These are phyloP conservation scores for Drosophila subpulchrella DNA, from an alignment of 1,140 invertebrate genomes.

Conservation along the genomic window DNA sequence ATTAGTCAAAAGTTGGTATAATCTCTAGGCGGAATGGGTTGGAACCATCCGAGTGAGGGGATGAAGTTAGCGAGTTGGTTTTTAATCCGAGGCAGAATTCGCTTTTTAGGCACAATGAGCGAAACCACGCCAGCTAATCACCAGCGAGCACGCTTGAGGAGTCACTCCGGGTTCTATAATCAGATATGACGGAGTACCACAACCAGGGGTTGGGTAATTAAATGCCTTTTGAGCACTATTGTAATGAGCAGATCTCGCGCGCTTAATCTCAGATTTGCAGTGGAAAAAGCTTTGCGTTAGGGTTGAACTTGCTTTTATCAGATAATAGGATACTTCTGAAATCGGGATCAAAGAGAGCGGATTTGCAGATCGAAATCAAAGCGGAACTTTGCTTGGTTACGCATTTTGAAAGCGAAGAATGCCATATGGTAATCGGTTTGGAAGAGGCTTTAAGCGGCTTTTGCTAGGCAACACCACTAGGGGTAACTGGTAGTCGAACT, in stretches of 20 bases:
- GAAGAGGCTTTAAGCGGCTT: neutral
- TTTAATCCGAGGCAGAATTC: slow-evolving; percentile 27
- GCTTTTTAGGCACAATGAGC: slow-evolving; percentile 30
- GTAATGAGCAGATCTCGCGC: slow-evolving; percentile 8
- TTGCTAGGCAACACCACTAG: neutral
- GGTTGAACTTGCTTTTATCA: neutral
- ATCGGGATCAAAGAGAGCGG: slow-evolving; percentile 7
- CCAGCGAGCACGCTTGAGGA: slow-evolving; percentile 25
- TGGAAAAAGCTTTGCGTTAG: slow-evolving; percentile 8
- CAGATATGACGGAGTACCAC: slow-evolving; percentile 12
- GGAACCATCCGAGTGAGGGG: slow-evolving; percentile 1
- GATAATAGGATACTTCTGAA: slow-evolving; percentile 4
- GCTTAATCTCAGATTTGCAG: slow-evolving; percentile 16
- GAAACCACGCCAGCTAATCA: slow-evolving; percentile 36
- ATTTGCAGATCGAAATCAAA: slow-evolving; percentile 21
- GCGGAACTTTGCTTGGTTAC: slow-evolving; percentile 1
- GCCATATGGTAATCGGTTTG: slow-evolving; percentile 6
- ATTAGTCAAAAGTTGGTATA: slow-evolving; percentile 53
- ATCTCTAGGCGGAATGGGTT: slow-evolving; percentile 9
- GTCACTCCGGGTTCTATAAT: slow-evolving; percentile 29
- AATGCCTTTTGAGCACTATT: slow-evolving; percentile 16
- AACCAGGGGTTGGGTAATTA: slow-evolving; percentile 33
- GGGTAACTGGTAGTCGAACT: neutral
- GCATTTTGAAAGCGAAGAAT: neutral
- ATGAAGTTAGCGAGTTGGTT: slow-evolving; percentile 12